Evolutionary conservation across 1,140 invertebrate species (phyloP).

Genomic region (Melitaea cinxia): DNA sequence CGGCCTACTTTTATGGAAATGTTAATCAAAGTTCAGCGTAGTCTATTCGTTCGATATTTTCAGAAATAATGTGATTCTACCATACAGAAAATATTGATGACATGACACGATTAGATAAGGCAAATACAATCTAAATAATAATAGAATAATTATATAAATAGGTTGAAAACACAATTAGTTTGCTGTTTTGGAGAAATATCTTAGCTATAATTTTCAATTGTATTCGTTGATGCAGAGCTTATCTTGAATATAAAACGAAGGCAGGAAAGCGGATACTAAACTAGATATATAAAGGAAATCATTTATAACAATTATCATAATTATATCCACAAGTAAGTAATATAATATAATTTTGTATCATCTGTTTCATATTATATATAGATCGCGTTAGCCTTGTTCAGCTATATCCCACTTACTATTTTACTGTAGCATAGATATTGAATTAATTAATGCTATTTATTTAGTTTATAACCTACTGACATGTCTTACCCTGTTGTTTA

Average conservation of each 20-base stretch:
- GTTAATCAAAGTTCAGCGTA: too few relatives aligned
- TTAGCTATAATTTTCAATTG: too few relatives aligned
- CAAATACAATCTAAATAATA: too few relatives aligned
- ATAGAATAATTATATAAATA: too few relatives aligned
- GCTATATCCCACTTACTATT: conserved; percentile 19
- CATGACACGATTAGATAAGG: too few relatives aligned
- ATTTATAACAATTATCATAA: conserved; percentile 4
- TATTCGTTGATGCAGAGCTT: neutral
- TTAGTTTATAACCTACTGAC: conserved; percentile 14
- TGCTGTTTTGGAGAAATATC: too few relatives aligned
- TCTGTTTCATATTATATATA: conserved; percentile 1
- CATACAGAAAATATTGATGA: too few relatives aligned
- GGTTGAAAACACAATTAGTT: too few relatives aligned
- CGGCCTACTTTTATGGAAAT: too few relatives aligned
- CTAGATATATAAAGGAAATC: conserved; percentile 13
- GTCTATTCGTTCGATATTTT: too few relatives aligned
- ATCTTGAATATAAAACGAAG: neutral
- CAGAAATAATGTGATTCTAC: too few relatives aligned
- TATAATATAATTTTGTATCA: conserved; percentile 1
- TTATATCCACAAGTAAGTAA: neutral
- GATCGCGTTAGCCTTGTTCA: conserved; percentile 19
- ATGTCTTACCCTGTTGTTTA: conserved; percentile 5
- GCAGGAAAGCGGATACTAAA: conserved; percentile 7
- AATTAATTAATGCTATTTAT: conserved; percentile 13
- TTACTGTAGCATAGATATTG: conserved; percentile 16